Evolutionary conservation across 2,113 vertebrate species (phyloP).

Genomic region (Zosterops japonicus): DNA sequence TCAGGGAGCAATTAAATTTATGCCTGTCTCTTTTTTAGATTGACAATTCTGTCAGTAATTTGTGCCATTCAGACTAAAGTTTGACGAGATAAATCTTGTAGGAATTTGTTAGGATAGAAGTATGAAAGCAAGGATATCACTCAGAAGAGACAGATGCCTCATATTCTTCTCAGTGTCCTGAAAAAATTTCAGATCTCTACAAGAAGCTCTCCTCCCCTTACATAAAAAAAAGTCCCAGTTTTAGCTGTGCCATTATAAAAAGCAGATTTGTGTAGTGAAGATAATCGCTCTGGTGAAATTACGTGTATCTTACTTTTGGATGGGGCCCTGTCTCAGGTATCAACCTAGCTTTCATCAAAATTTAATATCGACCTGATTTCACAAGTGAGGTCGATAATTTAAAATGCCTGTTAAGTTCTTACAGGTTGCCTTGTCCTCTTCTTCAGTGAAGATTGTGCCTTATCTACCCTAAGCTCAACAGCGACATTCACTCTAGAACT

Average conservation of each 20-base stretch:
- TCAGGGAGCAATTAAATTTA: conserved; percentile 56
- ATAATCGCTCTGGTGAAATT: not conserved
- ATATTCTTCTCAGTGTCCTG: conserved; percentile 7
- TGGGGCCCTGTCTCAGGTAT: not conserved
- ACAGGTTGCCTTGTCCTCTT: not conserved
- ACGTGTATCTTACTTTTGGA: not conserved
- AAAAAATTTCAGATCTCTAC: conserved; percentile 13
- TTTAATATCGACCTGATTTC: conserved; percentile 7
- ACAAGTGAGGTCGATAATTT: conserved; percentile 14
- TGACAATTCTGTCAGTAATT: conserved; percentile 61
- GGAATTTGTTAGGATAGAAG: conserved; percentile 52
- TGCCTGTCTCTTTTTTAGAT: conserved; percentile 52
- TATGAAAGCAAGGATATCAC: conserved; percentile 46
- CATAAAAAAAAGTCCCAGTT: not conserved
- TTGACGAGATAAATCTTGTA: conserved; percentile 65
- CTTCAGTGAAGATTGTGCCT: not conserved
- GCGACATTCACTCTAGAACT: not conserved
- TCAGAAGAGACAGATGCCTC: conserved; percentile 22
- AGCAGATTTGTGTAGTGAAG: not conserved
- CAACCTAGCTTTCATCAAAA: conserved; percentile 21
- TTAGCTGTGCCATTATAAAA: not conserved
- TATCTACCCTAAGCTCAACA: not conserved
- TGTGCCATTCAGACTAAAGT: conserved; percentile 50
- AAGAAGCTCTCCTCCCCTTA: not conserved
- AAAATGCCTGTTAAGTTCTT: not conserved